Percentiles rank a stretch among this genome's conserved stretches.
phyloP scores from a whole-genome alignment of 2,888 invertebrate genomes.

The Trachelus iudaicus region DNA sequence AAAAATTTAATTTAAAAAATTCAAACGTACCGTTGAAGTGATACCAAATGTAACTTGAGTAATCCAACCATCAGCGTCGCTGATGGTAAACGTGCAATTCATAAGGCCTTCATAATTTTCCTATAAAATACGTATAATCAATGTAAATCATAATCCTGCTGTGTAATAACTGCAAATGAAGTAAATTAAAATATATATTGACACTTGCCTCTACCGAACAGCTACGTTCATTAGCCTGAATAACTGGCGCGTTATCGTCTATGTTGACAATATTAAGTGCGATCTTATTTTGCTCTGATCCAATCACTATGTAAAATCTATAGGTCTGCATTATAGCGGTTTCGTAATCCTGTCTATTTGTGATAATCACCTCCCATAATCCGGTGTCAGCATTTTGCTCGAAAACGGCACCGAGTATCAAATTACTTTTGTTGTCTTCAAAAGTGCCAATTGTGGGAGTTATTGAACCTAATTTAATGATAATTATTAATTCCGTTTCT shows the following conservation, averaged over 20 bases:
- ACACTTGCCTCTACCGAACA: constrained; percentile 67
- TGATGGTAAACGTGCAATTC: constrained; percentile 36
- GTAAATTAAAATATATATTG: neutral
- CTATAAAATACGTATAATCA: constrained; percentile 27
- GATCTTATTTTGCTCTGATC: constrained; percentile 52
- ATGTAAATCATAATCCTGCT: constrained; percentile 17
- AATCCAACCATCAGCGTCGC: constrained; percentile 42
- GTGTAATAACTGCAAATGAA: neutral
- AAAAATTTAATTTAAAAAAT: neutral
- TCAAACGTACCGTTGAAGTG: constrained; percentile 25
- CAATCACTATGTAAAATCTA: constrained; percentile 60
- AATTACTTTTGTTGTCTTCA: constrained; percentile 27
- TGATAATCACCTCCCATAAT: constrained; percentile 48
- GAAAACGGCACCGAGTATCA: constrained; percentile 33
- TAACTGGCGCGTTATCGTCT: constrained; percentile 69
- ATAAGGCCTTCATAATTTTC: constrained; percentile 39
- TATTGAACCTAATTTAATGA: constrained; percentile 18
- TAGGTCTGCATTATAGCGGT: constrained; percentile 66
- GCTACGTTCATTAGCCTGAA: constrained; percentile 60
- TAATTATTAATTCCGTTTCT: neutral
- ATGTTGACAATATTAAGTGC: constrained; percentile 67
- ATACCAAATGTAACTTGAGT: constrained; percentile 22
- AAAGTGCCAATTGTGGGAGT: constrained; percentile 25
- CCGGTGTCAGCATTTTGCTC: constrained; percentile 6
- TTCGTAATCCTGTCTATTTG: constrained; percentile 70